phyloP scores from a whole-genome alignment of 2,113 vertebrate genomes.

The Suncus etruscus region DNA sequence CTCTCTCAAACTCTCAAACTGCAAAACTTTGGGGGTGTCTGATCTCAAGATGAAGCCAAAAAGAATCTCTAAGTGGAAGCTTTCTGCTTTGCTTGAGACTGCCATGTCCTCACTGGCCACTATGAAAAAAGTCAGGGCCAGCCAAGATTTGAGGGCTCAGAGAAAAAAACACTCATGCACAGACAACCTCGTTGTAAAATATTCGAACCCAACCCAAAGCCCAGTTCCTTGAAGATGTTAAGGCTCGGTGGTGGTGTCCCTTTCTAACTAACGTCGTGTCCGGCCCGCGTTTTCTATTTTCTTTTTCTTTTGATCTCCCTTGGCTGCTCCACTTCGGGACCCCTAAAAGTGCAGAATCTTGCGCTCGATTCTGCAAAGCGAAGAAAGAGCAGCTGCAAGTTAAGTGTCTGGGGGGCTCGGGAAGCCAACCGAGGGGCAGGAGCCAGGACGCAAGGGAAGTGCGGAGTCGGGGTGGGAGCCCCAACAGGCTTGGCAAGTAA shows the following conservation, averaged over 20 bases:
- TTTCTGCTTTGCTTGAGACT: slow-evolving; percentile 51
- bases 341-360: too few species aligned
- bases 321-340: background rate
- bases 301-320: background rate
- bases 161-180: background rate
- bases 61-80: background rate
- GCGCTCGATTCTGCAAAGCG: too few species aligned
- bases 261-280: background rate
- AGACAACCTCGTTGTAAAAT: slow-evolving; percentile 21
- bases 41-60: background rate
- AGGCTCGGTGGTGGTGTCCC: slow-evolving; percentile 60
- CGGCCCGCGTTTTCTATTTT: background rate
- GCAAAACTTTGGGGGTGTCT: background rate
- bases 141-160: background rate
- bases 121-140: slow-evolving; percentile 30
- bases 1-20: background rate
- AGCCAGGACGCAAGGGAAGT: too few species aligned
- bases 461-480: too few species aligned
- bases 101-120: slow-evolving; percentile 70
- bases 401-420: background rate
- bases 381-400: background rate
- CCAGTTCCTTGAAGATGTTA: slow-evolving; percentile 65
- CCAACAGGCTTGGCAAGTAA: too few species aligned
- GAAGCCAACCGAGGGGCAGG: too few species aligned
- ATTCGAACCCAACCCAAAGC: background rate